These are phyloP conservation scores for Gobio gobio DNA, from an alignment of 2,113 vertebrate genomes.

Conservation along the genomic window DNA sequence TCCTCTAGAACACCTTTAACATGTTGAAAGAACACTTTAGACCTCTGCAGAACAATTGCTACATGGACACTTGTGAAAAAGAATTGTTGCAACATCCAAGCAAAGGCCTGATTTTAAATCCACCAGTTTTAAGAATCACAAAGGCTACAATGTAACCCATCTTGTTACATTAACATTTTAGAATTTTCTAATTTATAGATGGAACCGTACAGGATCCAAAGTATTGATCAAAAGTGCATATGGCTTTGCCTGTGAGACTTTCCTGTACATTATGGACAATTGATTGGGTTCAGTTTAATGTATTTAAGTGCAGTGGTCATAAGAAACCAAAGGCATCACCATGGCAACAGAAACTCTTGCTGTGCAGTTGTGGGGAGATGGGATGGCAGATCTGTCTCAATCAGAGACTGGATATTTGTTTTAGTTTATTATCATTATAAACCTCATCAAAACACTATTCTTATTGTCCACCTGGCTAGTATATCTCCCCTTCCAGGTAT, in stretches of 20 bases:
- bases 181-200: neutral
- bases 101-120: neutral
- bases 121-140: neutral
- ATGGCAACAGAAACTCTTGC: slow-evolving; percentile 53
- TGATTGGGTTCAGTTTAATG: slow-evolving; percentile 23
- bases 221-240: neutral
- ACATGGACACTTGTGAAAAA: neutral
- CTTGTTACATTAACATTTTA: neutral
- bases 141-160: neutral
- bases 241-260: neutral
- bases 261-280: slow-evolving; percentile 28
- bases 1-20: neutral
- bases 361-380: slow-evolving; percentile 56
- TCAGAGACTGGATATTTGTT: slow-evolving; percentile 14
- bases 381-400: slow-evolving; percentile 46
- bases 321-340: slow-evolving; percentile 51
- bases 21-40: neutral
- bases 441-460: neutral
- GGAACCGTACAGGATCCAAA: neutral
- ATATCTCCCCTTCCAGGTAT: neutral
- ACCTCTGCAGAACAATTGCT: neutral
- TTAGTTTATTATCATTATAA: neutral
- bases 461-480: neutral
- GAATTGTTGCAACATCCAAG: neutral
- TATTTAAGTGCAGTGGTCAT: slow-evolving; percentile 24